Conservation (phyloP, 2,888 invertebrate species). For the Petrophora chlorosata region DNA sequence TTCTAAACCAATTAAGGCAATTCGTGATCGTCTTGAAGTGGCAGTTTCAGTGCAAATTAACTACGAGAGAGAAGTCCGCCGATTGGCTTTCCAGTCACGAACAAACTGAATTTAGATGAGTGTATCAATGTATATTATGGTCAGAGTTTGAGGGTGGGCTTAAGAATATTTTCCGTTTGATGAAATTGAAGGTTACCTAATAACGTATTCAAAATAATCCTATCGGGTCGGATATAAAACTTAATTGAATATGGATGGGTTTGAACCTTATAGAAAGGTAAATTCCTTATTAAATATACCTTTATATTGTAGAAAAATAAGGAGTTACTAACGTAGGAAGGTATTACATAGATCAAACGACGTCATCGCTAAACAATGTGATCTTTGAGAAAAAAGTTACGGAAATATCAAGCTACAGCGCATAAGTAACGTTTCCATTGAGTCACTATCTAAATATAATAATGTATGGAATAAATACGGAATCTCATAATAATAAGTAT, state of each 20-base stretch:
- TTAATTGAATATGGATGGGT: constrained; percentile 27
- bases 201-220: constrained; percentile 32
- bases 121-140: constrained; percentile 70
- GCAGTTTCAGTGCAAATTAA: constrained; percentile 68
- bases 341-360: too few species aligned
- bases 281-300: constrained; percentile 2
- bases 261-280: constrained; percentile 8
- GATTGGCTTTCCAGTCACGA: constrained; percentile 68
- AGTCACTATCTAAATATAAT: too few species aligned
- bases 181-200: constrained; percentile 48
- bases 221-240: constrained; percentile 30
- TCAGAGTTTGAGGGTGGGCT: constrained; percentile 42
- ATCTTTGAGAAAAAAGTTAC: too few species aligned
- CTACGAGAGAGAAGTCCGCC: constrained; percentile 55
- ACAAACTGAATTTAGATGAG: constrained; percentile 72
- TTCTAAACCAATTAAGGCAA: constrained; percentile 63
- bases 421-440: too few species aligned
- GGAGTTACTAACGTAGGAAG: too few species aligned
- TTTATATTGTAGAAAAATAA: too few species aligned
- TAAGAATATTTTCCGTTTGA: constrained; percentile 54
- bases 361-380: too few species aligned
- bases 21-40: constrained; percentile 60
- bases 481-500: too few species aligned
- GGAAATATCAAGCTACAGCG: too few species aligned
- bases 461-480: too few species aligned